These are phyloP conservation scores for Notarius lentiginosus DNA, from an alignment of 2,113 vertebrate species.

Conservation along the genomic window DNA sequence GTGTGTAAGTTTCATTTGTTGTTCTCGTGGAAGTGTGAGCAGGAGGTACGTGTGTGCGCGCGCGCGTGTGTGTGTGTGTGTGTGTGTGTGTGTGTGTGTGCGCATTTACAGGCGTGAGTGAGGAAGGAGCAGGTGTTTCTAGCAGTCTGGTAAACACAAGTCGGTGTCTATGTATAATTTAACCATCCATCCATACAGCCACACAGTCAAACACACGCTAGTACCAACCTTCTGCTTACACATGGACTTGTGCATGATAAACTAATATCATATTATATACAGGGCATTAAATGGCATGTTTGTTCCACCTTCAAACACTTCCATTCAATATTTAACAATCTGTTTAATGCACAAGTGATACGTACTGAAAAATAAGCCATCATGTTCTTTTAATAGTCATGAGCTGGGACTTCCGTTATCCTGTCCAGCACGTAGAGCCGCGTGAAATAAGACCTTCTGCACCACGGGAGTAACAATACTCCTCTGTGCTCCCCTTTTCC, in stretches of 20 bases:
- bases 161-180: slow-evolving; percentile 40
- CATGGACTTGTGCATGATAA: not conserved
- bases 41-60: not conserved
- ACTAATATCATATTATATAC: not conserved
- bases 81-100: not conserved
- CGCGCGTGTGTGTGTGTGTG: no score
- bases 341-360: not conserved
- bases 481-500: slow-evolving; percentile 15
- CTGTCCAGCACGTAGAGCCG: slow-evolving; percentile 13
- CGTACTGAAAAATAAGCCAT: not conserved
- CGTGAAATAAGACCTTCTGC: slow-evolving; percentile 39
- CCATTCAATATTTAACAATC: not conserved
- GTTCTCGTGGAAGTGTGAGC: slow-evolving; percentile 26
- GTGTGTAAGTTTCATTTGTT: slow-evolving; percentile 15
- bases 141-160: slow-evolving; percentile 45
- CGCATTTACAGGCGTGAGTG: not conserved
- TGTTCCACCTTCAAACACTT: not conserved
- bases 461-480: slow-evolving; percentile 36
- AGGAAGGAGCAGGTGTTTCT: slow-evolving; percentile 34
- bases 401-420: slow-evolving; percentile 8
- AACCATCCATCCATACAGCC: slow-evolving; percentile 24
- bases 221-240: not conserved
- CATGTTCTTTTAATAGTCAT: slow-evolving; percentile 23
- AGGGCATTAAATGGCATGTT: not conserved
- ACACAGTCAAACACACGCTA: not conserved